Evolutionary conservation across 92 coral and sea anemone genomes (phyloP), one percentile per base, ranked within the genome.

Genomic region (Zoanthus gigantus): DNA sequence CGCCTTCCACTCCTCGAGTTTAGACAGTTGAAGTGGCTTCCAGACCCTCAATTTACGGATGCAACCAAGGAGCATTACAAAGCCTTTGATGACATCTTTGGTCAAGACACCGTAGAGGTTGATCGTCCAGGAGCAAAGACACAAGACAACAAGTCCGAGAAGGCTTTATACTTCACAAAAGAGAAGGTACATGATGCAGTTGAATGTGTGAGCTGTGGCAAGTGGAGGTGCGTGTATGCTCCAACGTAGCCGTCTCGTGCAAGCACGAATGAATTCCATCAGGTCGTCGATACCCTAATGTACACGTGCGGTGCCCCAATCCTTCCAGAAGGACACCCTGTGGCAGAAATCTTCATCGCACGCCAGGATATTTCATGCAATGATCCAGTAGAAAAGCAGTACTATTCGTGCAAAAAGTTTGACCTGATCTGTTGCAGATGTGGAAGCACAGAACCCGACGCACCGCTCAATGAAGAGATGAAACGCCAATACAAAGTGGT

Each of bases 391-490:
- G 88, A 89, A 82, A 89, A 89, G 71, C 77, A 82, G 83, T 89
- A 82, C 47, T 88, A 56, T 82, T 88, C 79, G 47, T 89, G 88
- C 85, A 89, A 76, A 74, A 89, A 63, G 72, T 89, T 89, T 52
- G 92, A 74, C 88, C 82, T 82, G 68, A 89, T 82, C 83, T 82
- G 91, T 61, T 82, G 83, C 77, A 81, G 91, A 83, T 74, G 88
- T 66, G 88, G 88, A 63, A 65, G 80, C 73, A 89, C 92, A 60
- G 92, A 89, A 54, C 42, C 42, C 42, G 42, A 34, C 42, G 42
- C 42, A 34, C 42, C 42, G 42, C 42, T 34, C 42, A 34, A 34
- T 34, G 42, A 34, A 34, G 42, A 34, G 42, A 34, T 34, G 42
- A 34, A 34, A 34, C 42, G 42, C 42, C 42, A 34, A 34, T 34